phyloP scores from a whole-genome alignment of 1,140 invertebrate genomes.

The Nephila pilipes region DNA sequence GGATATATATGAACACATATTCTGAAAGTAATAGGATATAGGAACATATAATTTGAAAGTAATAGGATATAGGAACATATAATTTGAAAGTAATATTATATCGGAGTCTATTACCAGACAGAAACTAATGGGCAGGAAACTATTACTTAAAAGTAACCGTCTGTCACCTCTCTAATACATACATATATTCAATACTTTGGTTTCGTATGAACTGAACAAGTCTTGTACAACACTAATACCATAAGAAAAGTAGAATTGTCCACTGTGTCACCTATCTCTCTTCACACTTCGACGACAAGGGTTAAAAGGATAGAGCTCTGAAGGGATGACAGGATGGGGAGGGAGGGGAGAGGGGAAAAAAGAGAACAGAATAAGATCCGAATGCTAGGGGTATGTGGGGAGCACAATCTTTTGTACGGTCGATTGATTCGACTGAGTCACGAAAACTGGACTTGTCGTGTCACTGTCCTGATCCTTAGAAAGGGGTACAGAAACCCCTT shows the following conservation, averaged over 20 bases:
- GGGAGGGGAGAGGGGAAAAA: background rate
- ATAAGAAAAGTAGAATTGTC: background rate
- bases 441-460: conserved; percentile 61
- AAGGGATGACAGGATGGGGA: background rate
- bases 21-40: too few relatives aligned
- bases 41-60: too few relatives aligned
- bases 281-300: conserved; percentile 42
- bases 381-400: conserved; percentile 13
- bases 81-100: too few relatives aligned
- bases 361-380: background rate
- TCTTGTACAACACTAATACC: background rate
- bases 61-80: too few relatives aligned
- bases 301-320: conserved; percentile 33
- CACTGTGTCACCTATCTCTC: background rate
- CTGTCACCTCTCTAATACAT: too few relatives aligned
- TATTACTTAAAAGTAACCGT: too few relatives aligned
- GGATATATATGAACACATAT: too few relatives aligned
- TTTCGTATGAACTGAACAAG: background rate
- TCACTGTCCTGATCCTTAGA: conserved; percentile 51
- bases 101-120: too few relatives aligned
- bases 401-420: conserved; percentile 66
- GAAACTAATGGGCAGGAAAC: too few relatives aligned
- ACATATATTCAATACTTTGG: background rate
- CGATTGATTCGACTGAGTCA: conserved; percentile 70
- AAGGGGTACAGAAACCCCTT: background rate